Evolutionary conservation across 2,113 vertebrate genomes (phyloP).

Genomic region (Lonchura striata): DNA sequence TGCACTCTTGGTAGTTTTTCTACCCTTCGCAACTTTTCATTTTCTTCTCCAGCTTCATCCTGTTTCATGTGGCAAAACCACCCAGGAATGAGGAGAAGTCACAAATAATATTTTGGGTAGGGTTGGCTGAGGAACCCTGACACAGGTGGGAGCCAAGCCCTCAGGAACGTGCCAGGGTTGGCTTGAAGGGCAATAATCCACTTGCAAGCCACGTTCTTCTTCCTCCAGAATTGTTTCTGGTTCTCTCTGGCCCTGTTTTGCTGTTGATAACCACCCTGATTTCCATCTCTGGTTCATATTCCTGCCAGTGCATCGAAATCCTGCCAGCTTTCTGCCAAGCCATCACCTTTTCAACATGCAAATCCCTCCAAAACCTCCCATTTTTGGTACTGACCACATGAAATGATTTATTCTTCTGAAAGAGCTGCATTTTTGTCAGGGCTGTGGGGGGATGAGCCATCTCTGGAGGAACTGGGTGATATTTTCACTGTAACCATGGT

Average conservation of each 20-base stretch:
- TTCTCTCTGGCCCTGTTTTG: fast-evolving
- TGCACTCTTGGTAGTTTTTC: not conserved
- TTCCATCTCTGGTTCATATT: not conserved
- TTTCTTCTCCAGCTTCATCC: not conserved
- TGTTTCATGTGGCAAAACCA: fast-evolving
- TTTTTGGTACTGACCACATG: not conserved
- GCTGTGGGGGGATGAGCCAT: not conserved
- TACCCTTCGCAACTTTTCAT: not conserved
- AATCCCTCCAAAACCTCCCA: not conserved
- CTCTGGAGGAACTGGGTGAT: not conserved
- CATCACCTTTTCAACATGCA: not conserved
- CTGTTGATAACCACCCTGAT: not conserved
- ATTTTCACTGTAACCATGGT: not conserved
- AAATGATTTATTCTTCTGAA: not conserved
- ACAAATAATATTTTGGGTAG: fast-evolving
- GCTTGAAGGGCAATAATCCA: not conserved
- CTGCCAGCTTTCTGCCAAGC: not conserved
- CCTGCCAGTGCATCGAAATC: not conserved
- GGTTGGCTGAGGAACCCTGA: not conserved
- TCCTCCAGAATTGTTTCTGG: not conserved
- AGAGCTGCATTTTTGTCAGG: not conserved
- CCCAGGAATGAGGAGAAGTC: not conserved
- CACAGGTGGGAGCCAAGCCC: not conserved
- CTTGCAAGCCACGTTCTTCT: not conserved
- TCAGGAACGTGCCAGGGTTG: not conserved